Evolutionary conservation across 2,113 vertebrate genomes (phyloP), one percentile per base, ranked within the genome.

Genomic region (Amblyornis subalaris): DNA sequence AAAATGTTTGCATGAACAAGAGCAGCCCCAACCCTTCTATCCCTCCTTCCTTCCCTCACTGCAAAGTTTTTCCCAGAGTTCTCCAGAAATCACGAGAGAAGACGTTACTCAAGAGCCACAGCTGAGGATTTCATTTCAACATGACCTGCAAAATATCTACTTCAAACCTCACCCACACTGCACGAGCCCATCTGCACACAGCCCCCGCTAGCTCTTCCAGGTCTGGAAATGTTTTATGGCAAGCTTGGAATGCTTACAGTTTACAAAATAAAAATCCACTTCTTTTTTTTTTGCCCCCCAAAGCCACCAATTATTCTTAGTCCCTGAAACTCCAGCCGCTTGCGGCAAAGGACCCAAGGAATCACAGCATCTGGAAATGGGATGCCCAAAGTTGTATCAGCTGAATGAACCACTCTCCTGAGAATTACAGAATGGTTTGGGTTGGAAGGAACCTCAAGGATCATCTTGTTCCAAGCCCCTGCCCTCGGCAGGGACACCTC

Each of bases 261-360:
- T 85, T 25, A 64, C 16, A 38, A 60, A 71, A 74, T 9, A n/a
- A 82, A 74, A 85, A 57, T 2, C 51, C 57, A 19, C 7, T 0
- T 36, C 38, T 14, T 36, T 45, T 22, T 15, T 26, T 2, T 12
- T 31, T 14, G 24, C 36, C 36, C 36, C 36, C 12, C 29, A 25
- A 45, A 91, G 33, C 13, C n/a, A 54, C 21, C 11, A 5, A 40
- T 61, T 58, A 54, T 31, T 72, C 36, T 22, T 24, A n/a, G 29
- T 47, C 53, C 12, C 7, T 18, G 5, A 51, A 84, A 53, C 6
- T 60, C 31, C 0, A 0, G 35, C 15, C 7, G 5, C 17, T 4
- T 10, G 4, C 20, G n/a, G 58, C 7, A 73, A 93, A 70, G 70
- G 57, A 81, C 15, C 9, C 22, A 33, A 62, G 57, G 26, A 74